phyloP scores from a whole-genome alignment of 2,797 vertebrate species.

The Rhinatrema bivittatum region DNA sequence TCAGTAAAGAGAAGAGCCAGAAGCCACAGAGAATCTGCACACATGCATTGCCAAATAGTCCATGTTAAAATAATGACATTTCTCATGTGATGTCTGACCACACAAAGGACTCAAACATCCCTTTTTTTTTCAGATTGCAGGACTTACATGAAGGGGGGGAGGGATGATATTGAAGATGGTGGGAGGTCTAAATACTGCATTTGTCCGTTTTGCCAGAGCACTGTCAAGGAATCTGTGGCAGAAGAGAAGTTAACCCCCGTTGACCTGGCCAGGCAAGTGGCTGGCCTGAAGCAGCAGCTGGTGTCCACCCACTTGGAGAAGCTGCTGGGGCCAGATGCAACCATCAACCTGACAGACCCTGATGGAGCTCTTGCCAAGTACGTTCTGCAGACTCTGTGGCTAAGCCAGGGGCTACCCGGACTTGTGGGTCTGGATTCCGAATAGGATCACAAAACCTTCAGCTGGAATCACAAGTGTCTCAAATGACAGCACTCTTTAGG shows the following conservation, averaged over 20 bases:
- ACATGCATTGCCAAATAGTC: too few relatives aligned
- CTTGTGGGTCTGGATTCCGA: background rate
- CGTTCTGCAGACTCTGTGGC: slow-evolving; percentile 35
- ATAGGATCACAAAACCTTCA: too few relatives aligned
- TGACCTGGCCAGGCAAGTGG: slow-evolving; percentile 80
- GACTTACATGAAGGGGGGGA: too few relatives aligned
- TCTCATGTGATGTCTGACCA: too few relatives aligned
- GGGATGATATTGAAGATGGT: too few relatives aligned
- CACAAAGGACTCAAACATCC: background rate
- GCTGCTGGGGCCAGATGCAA: slow-evolving; percentile 75
- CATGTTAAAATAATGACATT: too few relatives aligned
- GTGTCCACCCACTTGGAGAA: slow-evolving; percentile 80
- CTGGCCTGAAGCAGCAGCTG: slow-evolving; percentile 82
- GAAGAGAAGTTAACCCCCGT: slow-evolving; percentile 86
- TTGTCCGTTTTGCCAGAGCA: slow-evolving; percentile 47
- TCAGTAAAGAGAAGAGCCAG: too few relatives aligned
- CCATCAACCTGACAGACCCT: slow-evolving; percentile 83
- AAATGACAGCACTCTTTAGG: too few relatives aligned
- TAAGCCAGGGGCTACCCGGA: background rate
- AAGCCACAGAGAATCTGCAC: too few relatives aligned
- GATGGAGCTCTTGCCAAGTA: slow-evolving; percentile 86
- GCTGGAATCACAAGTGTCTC: too few relatives aligned
- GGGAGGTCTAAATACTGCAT: too few relatives aligned
- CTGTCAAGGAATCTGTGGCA: slow-evolving; percentile 68
- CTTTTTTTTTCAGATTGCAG: background rate